Evolutionary conservation across 2,888 invertebrate species (phyloP), one percentile per base, ranked within the genome.

Genomic region (Antheraea yamamai): DNA sequence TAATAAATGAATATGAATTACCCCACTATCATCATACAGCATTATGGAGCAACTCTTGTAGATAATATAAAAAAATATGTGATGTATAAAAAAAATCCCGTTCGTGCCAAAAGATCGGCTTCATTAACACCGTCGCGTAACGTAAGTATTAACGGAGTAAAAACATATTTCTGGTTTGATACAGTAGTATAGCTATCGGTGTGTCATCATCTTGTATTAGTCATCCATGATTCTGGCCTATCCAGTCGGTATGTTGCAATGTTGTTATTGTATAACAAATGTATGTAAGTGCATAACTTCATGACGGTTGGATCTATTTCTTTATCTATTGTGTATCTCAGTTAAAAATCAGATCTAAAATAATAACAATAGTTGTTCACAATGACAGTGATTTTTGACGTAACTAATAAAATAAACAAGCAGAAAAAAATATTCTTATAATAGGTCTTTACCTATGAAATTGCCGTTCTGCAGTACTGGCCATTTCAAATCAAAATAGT

Each of bases 121-220:
- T 39, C 70, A 70, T 70, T 70, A 0, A 39, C 70, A 70, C 70
- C 70, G 70, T 70, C 12, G 70, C 39, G 70, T 70, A 39, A 66
- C 20, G 3, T 61, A 23, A 10, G 14, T 7, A 12, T 12, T 23
- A 64, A 64, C 16, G 20, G 0, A 20, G 58, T n/a, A 20, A 58
- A 52, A 58, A 58, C 58, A 23, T 20, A n/a, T 10, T 61, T 61
- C 10, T 10, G 3, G 23, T 61, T 61, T 23, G 23, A 61, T 58
- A 58, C 20, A n/a, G 20, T 58, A 7, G 10, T 47, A 12, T 39
- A 47, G 47, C 47, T 47, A 55, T 55, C 18, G 7, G 20, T 18
- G 55, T 20, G 7, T 20, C 20, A 3, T 52, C 52, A 4, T 18
- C 52, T 52, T 55, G 16, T 55, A 18, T 55, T 55, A 18, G 55